Evolutionary conservation across 2,113 vertebrate species (phyloP), one percentile per base, ranked within the genome.

Genomic region (Anas platyrhynchos): DNA sequence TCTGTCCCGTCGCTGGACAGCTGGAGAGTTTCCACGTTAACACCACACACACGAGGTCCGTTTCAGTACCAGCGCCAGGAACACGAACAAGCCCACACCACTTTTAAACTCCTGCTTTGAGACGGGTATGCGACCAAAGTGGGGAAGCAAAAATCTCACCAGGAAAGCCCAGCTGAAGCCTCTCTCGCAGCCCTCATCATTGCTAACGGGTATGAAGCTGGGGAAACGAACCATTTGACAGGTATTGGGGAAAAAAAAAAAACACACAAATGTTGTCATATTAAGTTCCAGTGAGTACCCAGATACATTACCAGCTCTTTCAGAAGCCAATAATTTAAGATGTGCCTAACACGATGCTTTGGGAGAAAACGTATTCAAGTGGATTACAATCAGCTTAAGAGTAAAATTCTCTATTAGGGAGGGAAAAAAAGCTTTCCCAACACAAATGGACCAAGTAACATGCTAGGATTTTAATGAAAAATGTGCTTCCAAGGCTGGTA

Each of bases 81-180:
- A 20, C 8, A 4, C 4, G 5, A 48, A 68, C 16, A 52, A 13
- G 63, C 10, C 20, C 3, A 6, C 8, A 31, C 2, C 2, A 5
- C 52, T 61, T 88, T 79, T 26, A 50, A 62, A 66, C 41, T 11
- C 50, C 4, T 11, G 54, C 54, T 65, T 48, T 59, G 61, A 88
- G 72, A 59, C 17, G n/a, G 2, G 13, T 34, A 12, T 26, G 22
- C 6, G 13, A 76, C 17, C 31, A 22, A 7, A 6, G 23, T 15
- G 21, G 44, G 32, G 34, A 87, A 80, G 71, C 1, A 55, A 58
- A 56, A 76, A 76, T 34, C 59, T 36, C 55, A 41, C 36, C 66
- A 84, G 56, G 41, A 89, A 86, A 88, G 12, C 2, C 78, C 82
- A 54, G 54, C 34, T 22, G 78, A 44, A 74, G 52, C 27, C 41